Percentiles rank a stretch among this genome's conserved stretches.
These are phyloP conservation scores for Nothobranchius kuhntae DNA, from an alignment of 2,113 vertebrate genomes.

Conservation along the genomic window DNA sequence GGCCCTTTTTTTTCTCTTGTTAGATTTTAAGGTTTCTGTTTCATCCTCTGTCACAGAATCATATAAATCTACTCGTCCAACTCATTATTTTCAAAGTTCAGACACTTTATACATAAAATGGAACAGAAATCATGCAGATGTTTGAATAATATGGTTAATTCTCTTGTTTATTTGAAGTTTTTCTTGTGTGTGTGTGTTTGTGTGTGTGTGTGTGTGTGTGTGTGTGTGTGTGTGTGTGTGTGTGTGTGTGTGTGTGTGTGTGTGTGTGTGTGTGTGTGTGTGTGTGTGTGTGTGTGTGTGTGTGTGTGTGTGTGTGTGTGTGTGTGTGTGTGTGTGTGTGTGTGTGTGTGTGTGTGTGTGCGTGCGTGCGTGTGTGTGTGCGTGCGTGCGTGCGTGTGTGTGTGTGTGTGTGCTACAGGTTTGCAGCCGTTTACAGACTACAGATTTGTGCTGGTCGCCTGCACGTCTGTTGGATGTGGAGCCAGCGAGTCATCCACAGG, in stretches of 20 bases:
- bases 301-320: conserved; percentile 37
- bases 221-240: conserved; percentile 25
- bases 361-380: too few relatives aligned
- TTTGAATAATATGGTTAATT: not conserved
- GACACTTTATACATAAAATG: too few relatives aligned
- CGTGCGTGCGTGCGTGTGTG: conserved; percentile 23
- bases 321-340: conserved; percentile 39
- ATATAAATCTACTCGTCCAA: not conserved
- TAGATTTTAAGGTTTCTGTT: conserved; percentile 4
- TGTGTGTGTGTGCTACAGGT: conserved; percentile 73
- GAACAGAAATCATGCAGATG: not conserved
- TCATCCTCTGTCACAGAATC: not conserved
- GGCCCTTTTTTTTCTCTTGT: not conserved
- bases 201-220: conserved; percentile 2
- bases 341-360: too few relatives aligned
- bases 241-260: conserved; percentile 23
- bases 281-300: conserved; percentile 37
- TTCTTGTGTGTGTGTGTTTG: too few relatives aligned
- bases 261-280: conserved; percentile 22
- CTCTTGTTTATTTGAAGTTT: not conserved
- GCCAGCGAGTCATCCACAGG: conserved; percentile 83
- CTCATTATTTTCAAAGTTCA: not conserved
- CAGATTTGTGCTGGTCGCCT: conserved; percentile 85
- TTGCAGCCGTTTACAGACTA: conserved; percentile 87
- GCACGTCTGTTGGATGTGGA: conserved; percentile 86